Evolutionary conservation across 53 echinoderm and acorn worm species (phyloP), one percentile per base, ranked within the genome.

Genomic region (Actinopyga echinites): DNA sequence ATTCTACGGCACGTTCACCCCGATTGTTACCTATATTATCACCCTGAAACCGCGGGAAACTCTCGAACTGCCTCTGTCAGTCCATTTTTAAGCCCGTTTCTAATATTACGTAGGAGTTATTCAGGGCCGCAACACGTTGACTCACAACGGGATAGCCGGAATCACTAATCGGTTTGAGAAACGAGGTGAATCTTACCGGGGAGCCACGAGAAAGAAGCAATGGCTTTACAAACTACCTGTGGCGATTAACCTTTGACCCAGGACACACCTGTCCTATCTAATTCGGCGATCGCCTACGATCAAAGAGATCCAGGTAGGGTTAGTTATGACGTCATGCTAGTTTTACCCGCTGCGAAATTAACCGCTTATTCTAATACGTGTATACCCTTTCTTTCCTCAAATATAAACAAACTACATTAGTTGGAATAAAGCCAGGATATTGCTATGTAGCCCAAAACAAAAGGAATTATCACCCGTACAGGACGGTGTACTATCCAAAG

Each of bases 251-350:
- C 71, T 71, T 71, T 71, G 71, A 40, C 71, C 71, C 26, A 23
- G 9, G 25, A 71, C 71, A 71, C 71, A 71, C 71, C 71, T 71
- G 71, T 71, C 71, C 71, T 71, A 42, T 71, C 71, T 71, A 71
- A 71, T 71, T 40, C 71, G 38, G 26, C 44, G 44, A 71, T 40
- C 71, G 71, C 71, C 2, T 71, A 26, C 71, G 71, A 71, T 71
- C 71, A 71, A 71, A 71, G 71, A 71, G 71, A 71, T 43, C 40
- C 71, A 71, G 71, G 71, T 71, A 71, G 71, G 36, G 38, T 23
- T 71, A 44, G 15, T 38, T 20, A 44, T 71, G 71, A 71, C 71
- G 42, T 71, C 71, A 71, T 71, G 71, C 71, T 10, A 71, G 42
- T 40, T 38, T 40, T 22, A n/a, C 71, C 40, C 44, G 71, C 71